Conservation (phyloP, 2,113 vertebrate species). For the Channa argus region DNA sequence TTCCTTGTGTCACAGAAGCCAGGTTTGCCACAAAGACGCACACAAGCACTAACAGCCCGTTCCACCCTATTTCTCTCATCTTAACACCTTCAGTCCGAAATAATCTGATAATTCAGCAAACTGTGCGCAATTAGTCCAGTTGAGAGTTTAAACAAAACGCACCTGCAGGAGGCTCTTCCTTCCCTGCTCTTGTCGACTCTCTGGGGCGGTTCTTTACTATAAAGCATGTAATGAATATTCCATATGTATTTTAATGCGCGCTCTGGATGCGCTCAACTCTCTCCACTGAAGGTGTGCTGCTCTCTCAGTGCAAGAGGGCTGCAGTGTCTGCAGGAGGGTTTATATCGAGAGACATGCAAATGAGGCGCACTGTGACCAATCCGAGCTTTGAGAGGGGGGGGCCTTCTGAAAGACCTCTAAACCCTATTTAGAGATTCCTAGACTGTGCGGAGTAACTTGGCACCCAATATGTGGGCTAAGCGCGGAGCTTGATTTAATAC, state of each 20-base stretch:
- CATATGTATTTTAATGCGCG: slow-evolving; percentile 70
- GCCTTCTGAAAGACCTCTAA: slow-evolving; percentile 81
- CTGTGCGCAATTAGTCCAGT: slow-evolving; percentile 40
- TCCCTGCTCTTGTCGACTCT: slow-evolving; percentile 23
- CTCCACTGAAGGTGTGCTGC: slow-evolving; percentile 67
- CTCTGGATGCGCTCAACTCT: slow-evolving; percentile 64
- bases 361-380: slow-evolving; percentile 84
- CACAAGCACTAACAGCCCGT: slow-evolving; percentile 64
- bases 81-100: slow-evolving; percentile 55
- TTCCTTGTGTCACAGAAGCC: slow-evolving; percentile 76
- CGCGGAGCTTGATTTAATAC: slow-evolving; percentile 76
- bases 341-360: slow-evolving; percentile 94
- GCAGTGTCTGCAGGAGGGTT: slow-evolving; percentile 84
- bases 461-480: slow-evolving; percentile 75
- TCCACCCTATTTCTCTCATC: slow-evolving; percentile 75
- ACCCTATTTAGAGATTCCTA: slow-evolving; percentile 83
- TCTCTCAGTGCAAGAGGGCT: slow-evolving; percentile 79
- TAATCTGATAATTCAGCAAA: slow-evolving; percentile 44
- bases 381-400: slow-evolving; percentile 64
- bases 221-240: slow-evolving; percentile 61
- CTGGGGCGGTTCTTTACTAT: slow-evolving; percentile 15
- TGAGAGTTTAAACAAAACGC: slow-evolving; percentile 51
- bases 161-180: slow-evolving; percentile 14
- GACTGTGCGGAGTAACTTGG: slow-evolving; percentile 83
- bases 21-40: slow-evolving; percentile 66